phyloP scores from a whole-genome alignment of 2,888 invertebrate species.

The Leuctra nigra region DNA sequence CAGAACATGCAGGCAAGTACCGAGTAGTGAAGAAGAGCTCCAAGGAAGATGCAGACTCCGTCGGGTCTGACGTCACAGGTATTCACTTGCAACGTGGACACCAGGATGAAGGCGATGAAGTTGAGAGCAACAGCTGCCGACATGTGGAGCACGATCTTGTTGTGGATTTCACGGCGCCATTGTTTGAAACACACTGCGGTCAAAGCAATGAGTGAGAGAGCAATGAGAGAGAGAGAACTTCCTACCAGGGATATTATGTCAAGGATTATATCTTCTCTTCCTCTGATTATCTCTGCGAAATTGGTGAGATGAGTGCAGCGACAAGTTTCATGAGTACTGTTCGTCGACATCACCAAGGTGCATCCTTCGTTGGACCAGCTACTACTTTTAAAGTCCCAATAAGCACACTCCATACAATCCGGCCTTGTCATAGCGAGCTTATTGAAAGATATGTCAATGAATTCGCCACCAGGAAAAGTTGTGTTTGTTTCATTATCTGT shows the following conservation, averaged over 20 bases:
- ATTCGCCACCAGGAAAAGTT: conserved; percentile 22
- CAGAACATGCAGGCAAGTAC: too few species aligned
- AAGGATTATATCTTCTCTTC: conserved; percentile 35
- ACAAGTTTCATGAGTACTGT: conserved; percentile 33
- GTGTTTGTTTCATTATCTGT: conserved; percentile 2
- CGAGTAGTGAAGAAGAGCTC: conserved; percentile 59
- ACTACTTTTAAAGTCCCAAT: conserved; percentile 47
- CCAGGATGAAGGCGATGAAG: conserved; percentile 41
- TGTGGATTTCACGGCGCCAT: too few species aligned
- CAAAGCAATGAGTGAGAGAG: too few species aligned
- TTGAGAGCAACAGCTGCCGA: conserved; percentile 55
- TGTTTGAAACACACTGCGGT: too few species aligned
- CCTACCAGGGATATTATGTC: conserved; percentile 53
- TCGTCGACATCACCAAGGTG: conserved; percentile 16
- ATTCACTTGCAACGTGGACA: conserved; percentile 15
- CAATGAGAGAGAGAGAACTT: conserved; percentile 50
- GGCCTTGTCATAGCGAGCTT: conserved; percentile 21
- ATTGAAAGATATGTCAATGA: conserved; percentile 27
- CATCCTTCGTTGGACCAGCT: conserved; percentile 33
- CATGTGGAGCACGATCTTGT: conserved; percentile 58
- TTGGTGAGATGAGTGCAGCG: conserved; percentile 54
- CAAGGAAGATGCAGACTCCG: conserved; percentile 52
- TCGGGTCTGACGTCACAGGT: conserved; percentile 30
- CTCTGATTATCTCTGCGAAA: conserved; percentile 49
- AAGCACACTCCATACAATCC: conserved; percentile 42